Evolutionary conservation across 2,113 vertebrate species (phyloP).

Genomic region (Tichodroma muraria): DNA sequence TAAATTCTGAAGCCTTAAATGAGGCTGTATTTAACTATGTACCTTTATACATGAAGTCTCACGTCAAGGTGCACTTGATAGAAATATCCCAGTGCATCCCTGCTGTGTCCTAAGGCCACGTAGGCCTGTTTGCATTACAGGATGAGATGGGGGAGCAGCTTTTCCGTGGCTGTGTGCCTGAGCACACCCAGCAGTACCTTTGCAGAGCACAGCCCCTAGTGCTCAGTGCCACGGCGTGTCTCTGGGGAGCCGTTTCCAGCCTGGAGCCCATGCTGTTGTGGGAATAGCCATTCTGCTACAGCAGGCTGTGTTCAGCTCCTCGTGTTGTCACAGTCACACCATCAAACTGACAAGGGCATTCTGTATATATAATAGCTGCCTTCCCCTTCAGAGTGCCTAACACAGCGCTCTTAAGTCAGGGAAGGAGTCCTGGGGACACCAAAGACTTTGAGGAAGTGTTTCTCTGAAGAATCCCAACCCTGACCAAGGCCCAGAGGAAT

Average conservation of each 20-base stretch:
- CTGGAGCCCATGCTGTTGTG: not conserved
- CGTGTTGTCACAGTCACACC: not conserved
- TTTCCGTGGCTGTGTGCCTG: not conserved
- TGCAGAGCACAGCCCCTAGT: not conserved
- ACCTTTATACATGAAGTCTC: not conserved
- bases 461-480: not conserved
- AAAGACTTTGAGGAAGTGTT: not conserved
- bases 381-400: not conserved
- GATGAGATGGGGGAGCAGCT: not conserved
- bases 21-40: not conserved
- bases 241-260: not conserved
- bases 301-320: not conserved
- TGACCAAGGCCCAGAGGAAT: not conserved
- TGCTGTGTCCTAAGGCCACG: not conserved
- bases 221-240: not conserved
- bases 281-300: not conserved
- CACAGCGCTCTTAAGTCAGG: not conserved
- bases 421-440: not conserved
- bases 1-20: not conserved
- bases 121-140: not conserved
- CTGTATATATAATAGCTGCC: not conserved
- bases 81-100: not conserved
- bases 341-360: not conserved
- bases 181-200: not conserved
- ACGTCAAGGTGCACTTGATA: accelerated